Evolutionary conservation across 2,797 vertebrate genomes (phyloP).

Genomic region (Eulemur coronatus): DNA sequence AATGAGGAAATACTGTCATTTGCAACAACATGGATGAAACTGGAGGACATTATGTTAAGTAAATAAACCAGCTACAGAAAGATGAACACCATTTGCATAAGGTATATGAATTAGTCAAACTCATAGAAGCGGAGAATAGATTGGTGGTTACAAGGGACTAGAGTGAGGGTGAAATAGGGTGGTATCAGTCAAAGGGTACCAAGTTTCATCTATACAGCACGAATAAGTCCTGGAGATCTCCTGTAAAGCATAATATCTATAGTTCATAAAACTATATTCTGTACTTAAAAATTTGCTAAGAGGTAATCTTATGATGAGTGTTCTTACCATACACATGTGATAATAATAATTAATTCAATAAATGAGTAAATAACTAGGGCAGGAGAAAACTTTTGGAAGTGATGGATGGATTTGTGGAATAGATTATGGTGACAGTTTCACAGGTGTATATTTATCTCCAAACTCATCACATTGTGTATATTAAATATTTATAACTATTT

Average conservation of each 20-base stretch:
- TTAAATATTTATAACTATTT: background rate
- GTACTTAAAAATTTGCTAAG: background rate
- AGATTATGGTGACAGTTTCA: background rate
- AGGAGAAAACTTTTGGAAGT: background rate
- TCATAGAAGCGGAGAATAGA: background rate
- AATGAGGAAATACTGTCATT: background rate
- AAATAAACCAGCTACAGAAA: background rate
- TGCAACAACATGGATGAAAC: background rate
- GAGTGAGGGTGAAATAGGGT: background rate
- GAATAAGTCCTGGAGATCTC: background rate
- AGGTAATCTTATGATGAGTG: background rate
- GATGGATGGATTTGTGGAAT: background rate
- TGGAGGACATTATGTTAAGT: background rate
- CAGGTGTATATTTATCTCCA: background rate
- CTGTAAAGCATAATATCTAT: background rate
- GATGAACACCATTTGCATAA: background rate
- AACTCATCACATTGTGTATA: background rate
- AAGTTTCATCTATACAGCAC: background rate
- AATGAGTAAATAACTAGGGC: background rate
- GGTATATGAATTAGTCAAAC: background rate
- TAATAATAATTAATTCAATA: background rate
- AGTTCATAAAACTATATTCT: background rate
- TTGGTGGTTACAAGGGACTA: background rate
- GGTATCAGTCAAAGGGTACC: background rate
- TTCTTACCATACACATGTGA: background rate